Percentiles rank a stretch among this genome's conserved stretches.
Conservation (phyloP, 2,113 vertebrate genomes). For the Carettochelys insculpta region DNA sequence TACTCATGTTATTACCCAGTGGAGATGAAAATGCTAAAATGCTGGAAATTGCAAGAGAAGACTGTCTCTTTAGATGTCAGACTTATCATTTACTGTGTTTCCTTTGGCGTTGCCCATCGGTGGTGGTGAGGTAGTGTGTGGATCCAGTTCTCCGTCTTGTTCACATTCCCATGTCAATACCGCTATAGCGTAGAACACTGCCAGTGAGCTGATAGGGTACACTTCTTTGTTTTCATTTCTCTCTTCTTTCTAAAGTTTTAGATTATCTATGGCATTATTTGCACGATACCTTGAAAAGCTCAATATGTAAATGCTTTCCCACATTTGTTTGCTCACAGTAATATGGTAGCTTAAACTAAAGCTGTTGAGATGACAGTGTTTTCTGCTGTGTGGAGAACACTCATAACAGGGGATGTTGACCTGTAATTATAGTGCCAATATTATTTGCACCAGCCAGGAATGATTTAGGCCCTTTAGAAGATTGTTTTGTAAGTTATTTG, state of each 20-base stretch:
- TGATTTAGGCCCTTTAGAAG: background rate
- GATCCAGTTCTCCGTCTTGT: background rate
- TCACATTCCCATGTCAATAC: background rate
- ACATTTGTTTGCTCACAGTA: background rate
- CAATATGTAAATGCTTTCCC: background rate
- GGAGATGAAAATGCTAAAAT: background rate
- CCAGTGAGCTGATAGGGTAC: background rate
- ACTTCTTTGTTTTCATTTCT: background rate
- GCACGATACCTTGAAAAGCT: constrained; percentile 1
- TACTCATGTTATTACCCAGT: background rate
- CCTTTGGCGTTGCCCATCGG: background rate
- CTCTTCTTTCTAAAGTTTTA: background rate
- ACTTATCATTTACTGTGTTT: too few species aligned
- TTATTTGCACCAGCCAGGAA: background rate
- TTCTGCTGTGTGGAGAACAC: background rate
- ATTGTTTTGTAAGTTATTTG: background rate
- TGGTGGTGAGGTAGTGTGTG: background rate
- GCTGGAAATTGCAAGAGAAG: background rate
- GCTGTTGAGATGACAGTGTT: background rate
- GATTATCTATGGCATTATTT: background rate
- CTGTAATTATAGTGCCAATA: background rate
- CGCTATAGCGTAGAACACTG: background rate
- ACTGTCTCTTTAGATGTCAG: background rate
- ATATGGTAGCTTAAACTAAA: background rate
- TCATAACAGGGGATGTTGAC: background rate